These are phyloP conservation scores for Lepus townsendii DNA, from an alignment of 2,797 vertebrate species.

Conservation along the genomic window DNA sequence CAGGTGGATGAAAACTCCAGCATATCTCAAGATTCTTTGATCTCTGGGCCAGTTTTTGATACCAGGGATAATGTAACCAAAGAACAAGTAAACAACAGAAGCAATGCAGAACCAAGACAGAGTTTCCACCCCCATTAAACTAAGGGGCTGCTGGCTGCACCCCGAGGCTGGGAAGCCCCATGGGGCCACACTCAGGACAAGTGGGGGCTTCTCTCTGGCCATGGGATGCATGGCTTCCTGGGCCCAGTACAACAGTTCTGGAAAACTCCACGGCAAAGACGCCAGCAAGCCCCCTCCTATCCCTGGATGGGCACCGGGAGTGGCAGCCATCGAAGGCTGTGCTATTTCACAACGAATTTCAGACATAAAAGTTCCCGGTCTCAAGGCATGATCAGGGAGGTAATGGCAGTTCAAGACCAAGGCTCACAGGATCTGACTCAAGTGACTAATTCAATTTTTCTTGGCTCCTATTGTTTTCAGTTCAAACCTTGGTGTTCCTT, in stretches of 20 bases:
- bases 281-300: neutral
- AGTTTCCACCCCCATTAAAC: neutral
- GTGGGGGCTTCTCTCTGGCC: neutral
- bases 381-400: neutral
- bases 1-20: neutral
- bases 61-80: neutral
- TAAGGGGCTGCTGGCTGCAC: accelerated
- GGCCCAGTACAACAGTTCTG: neutral
- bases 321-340: neutral
- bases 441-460: conserved; percentile 43
- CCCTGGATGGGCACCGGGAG: neutral
- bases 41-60: neutral
- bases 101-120: accelerated
- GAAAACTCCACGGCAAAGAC: neutral
- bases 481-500: neutral
- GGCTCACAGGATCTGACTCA: neutral
- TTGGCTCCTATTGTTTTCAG: conserved; percentile 36
- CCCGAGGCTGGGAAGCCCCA: neutral
- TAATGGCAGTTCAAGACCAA: neutral
- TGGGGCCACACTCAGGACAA: neutral
- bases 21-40: neutral
- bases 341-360: conserved; percentile 59
- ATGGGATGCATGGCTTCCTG: neutral
- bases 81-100: neutral
- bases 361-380: neutral